Evolutionary conservation across 1,140 invertebrate species (phyloP).

Genomic region (Sinella curviseta): DNA sequence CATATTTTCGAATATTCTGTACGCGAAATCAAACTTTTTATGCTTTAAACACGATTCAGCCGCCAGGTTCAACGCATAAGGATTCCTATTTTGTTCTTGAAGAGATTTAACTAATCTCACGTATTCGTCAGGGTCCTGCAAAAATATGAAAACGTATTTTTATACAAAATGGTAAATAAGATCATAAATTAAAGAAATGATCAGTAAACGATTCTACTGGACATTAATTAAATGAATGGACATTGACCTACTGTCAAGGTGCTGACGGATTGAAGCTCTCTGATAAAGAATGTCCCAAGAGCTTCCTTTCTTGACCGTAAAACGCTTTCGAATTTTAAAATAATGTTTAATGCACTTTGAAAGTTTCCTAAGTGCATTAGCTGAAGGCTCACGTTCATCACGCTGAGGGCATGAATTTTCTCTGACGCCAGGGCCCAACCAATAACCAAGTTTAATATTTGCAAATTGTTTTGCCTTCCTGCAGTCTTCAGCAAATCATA

Average conservation of each 20-base stretch:
- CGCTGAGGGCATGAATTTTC: not conserved
- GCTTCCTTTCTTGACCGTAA: not conserved
- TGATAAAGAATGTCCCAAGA: constrained; percentile 29
- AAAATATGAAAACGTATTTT: no score
- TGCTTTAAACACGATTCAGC: constrained; percentile 21
- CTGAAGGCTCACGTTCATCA: constrained; percentile 8
- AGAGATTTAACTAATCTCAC: not conserved
- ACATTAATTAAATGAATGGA: not conserved
- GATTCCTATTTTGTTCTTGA: not conserved
- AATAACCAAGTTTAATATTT: not conserved
- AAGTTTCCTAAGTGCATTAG: constrained; percentile 7
- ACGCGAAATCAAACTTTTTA: constrained; percentile 1
- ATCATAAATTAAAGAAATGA: not conserved
- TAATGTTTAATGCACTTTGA: constrained; percentile 7
- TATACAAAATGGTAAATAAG: not conserved
- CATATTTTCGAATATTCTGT: constrained; percentile 30
- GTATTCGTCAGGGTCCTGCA: not conserved
- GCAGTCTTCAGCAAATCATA: constrained; percentile 3
- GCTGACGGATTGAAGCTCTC: constrained; percentile 1
- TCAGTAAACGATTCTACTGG: no score
- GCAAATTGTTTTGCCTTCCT: not conserved
- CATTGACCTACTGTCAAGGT: not conserved
- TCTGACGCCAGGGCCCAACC: not conserved
- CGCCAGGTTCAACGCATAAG: constrained; percentile 28
- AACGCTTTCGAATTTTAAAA: not conserved